These are phyloP conservation scores for Malthinus flaveolus DNA, from an alignment of 2,888 invertebrate genomes.

Conservation along the genomic window DNA sequence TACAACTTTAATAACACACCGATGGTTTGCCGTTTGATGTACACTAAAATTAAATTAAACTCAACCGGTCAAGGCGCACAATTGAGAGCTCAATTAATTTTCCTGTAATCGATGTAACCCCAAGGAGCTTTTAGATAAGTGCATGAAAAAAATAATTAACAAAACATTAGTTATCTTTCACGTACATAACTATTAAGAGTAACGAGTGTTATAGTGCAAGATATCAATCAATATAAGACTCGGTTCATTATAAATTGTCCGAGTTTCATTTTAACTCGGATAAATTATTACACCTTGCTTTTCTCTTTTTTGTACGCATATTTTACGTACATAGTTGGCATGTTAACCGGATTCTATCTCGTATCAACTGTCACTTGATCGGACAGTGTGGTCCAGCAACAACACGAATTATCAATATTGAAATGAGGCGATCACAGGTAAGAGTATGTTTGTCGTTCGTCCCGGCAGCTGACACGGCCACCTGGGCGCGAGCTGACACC, in stretches of 20 bases:
- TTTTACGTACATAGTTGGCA: slow-evolving; percentile 35
- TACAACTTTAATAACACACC: too few relatives aligned
- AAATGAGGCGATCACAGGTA: slow-evolving; percentile 49
- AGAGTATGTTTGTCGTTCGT: slow-evolving; percentile 46
- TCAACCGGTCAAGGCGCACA: neutral
- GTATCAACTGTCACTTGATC: slow-evolving; percentile 50
- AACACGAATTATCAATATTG: slow-evolving; percentile 51
- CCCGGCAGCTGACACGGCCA: slow-evolving; percentile 54
- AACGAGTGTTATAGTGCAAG: slow-evolving; percentile 1
- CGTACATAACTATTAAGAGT: slow-evolving; percentile 2
- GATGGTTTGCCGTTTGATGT: too few relatives aligned
- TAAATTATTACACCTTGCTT: slow-evolving; percentile 18
- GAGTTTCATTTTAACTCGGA: neutral
- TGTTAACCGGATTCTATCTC: slow-evolving; percentile 44
- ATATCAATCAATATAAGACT: too few relatives aligned
- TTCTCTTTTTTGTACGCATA: neutral
- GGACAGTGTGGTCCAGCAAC: slow-evolving; percentile 47
- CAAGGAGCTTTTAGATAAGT: neutral
- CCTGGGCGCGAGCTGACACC: slow-evolving; percentile 48
- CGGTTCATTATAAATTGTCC: too few relatives aligned
- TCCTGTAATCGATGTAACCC: slow-evolving; percentile 3
- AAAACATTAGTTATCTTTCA: neutral
- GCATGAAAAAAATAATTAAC: neutral
- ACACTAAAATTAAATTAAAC: neutral
- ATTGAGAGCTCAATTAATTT: slow-evolving; percentile 5